These are phyloP conservation scores for Odontomyia ornata DNA, from an alignment of 2,888 invertebrate genomes.

Conservation along the genomic window DNA sequence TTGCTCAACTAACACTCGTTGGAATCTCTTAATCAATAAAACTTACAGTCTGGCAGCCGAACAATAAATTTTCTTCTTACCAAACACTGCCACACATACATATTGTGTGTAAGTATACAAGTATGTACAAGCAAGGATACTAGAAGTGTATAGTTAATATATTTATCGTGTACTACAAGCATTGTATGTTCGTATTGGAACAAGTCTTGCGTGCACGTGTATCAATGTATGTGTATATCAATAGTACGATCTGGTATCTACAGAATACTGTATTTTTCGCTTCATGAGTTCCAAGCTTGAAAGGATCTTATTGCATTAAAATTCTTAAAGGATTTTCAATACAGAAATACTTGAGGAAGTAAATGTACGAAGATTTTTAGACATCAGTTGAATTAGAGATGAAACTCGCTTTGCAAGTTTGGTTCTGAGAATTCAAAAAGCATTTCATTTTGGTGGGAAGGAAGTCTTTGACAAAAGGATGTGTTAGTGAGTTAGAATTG, in stretches of 20 bases:
- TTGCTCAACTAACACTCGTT: slow-evolving; percentile 35
- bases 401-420: no score
- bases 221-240: neutral
- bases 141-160: neutral
- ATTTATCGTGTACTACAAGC: neutral
- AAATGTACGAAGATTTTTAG: slow-evolving; percentile 18
- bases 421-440: no score
- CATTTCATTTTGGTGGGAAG: no score
- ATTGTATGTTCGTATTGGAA: neutral
- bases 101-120: neutral
- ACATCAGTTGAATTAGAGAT: no score
- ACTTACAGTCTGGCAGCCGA: slow-evolving; percentile 34
- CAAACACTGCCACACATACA: neutral
- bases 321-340: slow-evolving; percentile 40
- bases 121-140: no score
- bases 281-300: slow-evolving; percentile 28
- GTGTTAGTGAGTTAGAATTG: no score
- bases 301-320: slow-evolving; percentile 29
- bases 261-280: slow-evolving; percentile 29
- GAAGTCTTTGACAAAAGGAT: no score
- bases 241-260: neutral
- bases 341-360: slow-evolving; percentile 22
- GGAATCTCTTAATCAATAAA: slow-evolving; percentile 45
- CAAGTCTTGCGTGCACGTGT: neutral
- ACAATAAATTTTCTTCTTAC: slow-evolving; percentile 39